Base-by-base conservation (phyloP, 2,113 vertebrate genomes). In the Crotalus viridis region DNA sequence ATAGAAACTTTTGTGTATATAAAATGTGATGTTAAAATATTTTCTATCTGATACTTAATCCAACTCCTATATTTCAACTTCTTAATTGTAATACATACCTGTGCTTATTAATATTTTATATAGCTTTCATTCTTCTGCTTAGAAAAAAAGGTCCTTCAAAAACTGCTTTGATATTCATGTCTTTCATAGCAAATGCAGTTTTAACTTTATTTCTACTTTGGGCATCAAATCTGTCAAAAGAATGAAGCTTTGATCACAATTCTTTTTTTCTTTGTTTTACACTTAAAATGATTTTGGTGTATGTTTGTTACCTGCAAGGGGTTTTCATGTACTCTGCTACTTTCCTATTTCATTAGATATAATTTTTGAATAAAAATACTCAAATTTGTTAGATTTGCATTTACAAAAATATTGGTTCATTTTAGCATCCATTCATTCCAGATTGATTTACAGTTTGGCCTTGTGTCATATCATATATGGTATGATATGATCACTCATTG, bases 71-170 rank as follows among this genome's bases (percentile, higher is more conserved):
- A 81, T 19, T 59, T 13, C 43, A 39, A 3, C 43, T 54, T 94
- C 91, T 0, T 46, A 13, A 12, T 91, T 94, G 3, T 17, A 59
- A 19, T 22, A 22, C 87, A 22, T 92, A 92, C 59, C 52, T 90
- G 22, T 22, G 61, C 51, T 48, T 89, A 94, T 92, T 88, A 94
- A 92, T 86, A 46, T 90, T 94, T 89, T 92, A 92, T 52, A 87
- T 12, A 94, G 87, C 48, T 89, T 92, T 94, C 56, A 92, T 90
- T 92, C 86, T 91, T 90, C 91, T 85, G 55, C 24, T 56, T 57
- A 86, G 43, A 24, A 85, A 54, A 90, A 52, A 59, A 33, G 22
- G 28, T 51, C 88, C 26, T 21, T 55, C 28, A 81, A 59, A 81
- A 55, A 61, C 4, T 85, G 55, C 64, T 91, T 91, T 92, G 89